Percentiles rank a stretch among this genome's conserved stretches.
Evolutionary conservation across 2,113 vertebrate genomes (phyloP).

Genomic region (Daboia siamensis): DNA sequence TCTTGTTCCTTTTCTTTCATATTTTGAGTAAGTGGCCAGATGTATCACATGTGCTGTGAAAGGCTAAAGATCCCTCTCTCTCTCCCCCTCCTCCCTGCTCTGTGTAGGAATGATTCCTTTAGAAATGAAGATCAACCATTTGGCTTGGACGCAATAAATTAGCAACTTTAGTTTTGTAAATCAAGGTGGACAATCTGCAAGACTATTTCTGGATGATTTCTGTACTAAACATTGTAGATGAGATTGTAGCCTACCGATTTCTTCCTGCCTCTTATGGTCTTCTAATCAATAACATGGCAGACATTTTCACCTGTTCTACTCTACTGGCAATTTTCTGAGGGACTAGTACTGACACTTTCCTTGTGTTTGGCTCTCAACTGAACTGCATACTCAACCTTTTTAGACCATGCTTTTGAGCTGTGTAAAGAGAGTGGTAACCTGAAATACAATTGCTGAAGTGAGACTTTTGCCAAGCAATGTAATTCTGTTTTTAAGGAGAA

Average conservation of each 20-base stretch:
- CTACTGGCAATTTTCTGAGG: not conserved
- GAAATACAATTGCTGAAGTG: not conserved
- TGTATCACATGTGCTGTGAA: not conserved
- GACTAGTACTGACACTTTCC: not conserved
- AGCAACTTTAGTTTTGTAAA: not conserved
- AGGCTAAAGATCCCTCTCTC: not conserved
- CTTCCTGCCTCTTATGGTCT: not conserved
- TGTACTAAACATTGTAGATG: not conserved
- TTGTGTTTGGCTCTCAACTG: not conserved
- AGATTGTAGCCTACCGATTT: not conserved
- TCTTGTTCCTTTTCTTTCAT: slow-evolving; percentile 3
- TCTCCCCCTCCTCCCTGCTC: too few species aligned
- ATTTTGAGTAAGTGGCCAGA: not conserved
- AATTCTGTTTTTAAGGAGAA: not conserved
- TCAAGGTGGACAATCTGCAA: not conserved
- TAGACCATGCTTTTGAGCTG: not conserved
- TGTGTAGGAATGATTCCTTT: not conserved
- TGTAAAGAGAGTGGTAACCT: not conserved
- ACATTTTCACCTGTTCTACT: not conserved
- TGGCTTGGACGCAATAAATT: not conserved
- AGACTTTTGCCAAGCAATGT: not conserved
- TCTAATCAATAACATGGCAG: not conserved
- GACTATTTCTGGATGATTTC: not conserved
- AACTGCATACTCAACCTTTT: not conserved
- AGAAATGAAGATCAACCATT: not conserved